Evolutionary conservation across 2,888 invertebrate genomes (phyloP), one percentile per base, ranked within the genome.

Genomic region (Adelphocoris suturalis): DNA sequence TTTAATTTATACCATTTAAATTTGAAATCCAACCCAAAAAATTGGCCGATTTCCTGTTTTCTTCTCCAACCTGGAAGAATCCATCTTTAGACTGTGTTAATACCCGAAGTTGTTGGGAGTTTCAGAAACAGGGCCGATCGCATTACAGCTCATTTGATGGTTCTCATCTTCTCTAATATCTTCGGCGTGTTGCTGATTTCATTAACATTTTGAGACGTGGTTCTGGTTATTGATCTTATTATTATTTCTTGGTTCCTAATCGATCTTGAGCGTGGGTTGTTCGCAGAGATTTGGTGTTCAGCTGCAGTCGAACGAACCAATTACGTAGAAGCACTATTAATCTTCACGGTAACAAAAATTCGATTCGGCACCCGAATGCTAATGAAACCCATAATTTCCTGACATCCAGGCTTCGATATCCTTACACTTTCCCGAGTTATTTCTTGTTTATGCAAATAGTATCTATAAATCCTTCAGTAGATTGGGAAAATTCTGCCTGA

Each of bases 381-480:
- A 78, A 78, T 78, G 78, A 37, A 78, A 78, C 46, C 46, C 78
- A 78, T 78, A 78, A 78, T 78, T 78, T 78, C 46, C 47, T 78
- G 46, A 78, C 78, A 19, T 78, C 46, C n/a, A 4, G 37, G 78
- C 47, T 78, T 78, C 46, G 19, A 46, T 78, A 37, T 78, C 78
- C n/a, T 78, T 78, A 46, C 78, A 19, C 78, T 12, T 23, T 68
- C 46, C 47, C 46, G 12, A 28, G 23, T 57, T 85, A 85, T 85
- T 61, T 85, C 85, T 85, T 85, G 37, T 85, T 61, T 85, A 85
- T 85, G 85, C 61, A 28, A 85, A 82, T 82, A 16, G 52, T 52
- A n/a, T 27, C 52, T n/a, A 82, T 82, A 82, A 82, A 82, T 82
- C 82, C 13, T 13, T 19, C 82, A 52, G 82, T 68, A 68, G 27